Evolutionary conservation across 2,888 invertebrate genomes (phyloP).

Genomic region (Apantesis nais): DNA sequence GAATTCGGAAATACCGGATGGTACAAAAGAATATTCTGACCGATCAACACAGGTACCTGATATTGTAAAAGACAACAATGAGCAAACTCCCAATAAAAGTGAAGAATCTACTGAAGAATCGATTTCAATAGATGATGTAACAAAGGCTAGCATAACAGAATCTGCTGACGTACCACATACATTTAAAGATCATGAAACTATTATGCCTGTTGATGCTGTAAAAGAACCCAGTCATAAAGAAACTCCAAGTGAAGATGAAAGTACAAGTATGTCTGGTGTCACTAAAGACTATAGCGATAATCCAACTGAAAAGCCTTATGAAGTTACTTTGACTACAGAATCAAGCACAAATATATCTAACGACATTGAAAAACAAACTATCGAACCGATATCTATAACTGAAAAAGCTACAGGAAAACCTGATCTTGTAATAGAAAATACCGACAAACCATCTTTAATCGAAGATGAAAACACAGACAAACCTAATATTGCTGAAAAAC

Average conservation of each 20-base stretch:
- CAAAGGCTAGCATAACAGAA: not conserved
- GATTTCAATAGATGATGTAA: not conserved
- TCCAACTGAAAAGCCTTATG: constrained; percentile 10
- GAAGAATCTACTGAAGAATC: constrained; percentile 5
- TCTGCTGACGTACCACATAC: constrained; percentile 1
- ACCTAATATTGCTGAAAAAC: constrained; percentile 1
- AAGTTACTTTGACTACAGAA: constrained; percentile 20
- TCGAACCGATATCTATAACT: constrained; percentile 9
- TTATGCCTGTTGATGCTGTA: constrained; percentile 11
- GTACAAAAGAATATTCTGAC: constrained; percentile 2
- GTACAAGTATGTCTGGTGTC: not conserved
- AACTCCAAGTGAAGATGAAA: constrained; percentile 8
- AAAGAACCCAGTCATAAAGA: constrained; percentile 9
- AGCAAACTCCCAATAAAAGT: not conserved
- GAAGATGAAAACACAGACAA: constrained; percentile 17
- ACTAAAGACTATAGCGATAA: constrained; percentile 11
- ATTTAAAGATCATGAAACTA: constrained; percentile 7
- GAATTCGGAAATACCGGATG: not conserved
- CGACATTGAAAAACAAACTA: constrained; percentile 8
- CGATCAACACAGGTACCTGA: not conserved
- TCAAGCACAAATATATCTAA: constrained; percentile 17
- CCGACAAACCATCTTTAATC: constrained; percentile 14
- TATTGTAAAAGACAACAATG: not conserved
- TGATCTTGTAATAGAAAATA: constrained; percentile 6
- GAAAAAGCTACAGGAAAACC: constrained; percentile 17